These are phyloP conservation scores for Anthopleura xanthogrammica DNA, from an alignment of 92 coral and sea anemone genomes.

Conservation along the genomic window DNA sequence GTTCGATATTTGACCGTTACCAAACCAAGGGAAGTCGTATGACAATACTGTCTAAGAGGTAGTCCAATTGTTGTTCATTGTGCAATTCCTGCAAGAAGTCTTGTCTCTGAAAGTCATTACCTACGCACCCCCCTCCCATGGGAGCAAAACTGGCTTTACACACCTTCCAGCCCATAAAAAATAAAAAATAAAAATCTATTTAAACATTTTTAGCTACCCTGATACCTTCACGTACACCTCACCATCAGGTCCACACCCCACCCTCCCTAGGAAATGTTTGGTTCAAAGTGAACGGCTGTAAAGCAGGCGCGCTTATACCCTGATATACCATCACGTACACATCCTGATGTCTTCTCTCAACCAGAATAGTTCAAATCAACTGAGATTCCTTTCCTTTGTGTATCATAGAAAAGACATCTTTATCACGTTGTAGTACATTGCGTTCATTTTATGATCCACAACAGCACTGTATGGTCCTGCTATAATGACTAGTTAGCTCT, in stretches of 20 bases:
- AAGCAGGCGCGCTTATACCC: neutral
- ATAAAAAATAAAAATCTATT: too few relatives aligned
- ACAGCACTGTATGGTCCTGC: neutral
- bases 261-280: neutral
- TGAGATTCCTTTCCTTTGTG: neutral
- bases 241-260: neutral
- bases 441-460: neutral
- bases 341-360: neutral
- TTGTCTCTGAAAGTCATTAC: neutral
- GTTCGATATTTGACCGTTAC: neutral
- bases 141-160: too few relatives aligned
- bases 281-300: neutral
- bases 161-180: too few relatives aligned
- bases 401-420: neutral
- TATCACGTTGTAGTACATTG: neutral
- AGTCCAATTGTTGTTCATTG: neutral
- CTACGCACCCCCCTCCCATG: neutral
- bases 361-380: neutral
- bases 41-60: neutral
- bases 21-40: neutral
- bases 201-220: neutral
- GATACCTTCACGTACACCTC: neutral
- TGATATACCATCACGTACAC: neutral
- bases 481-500: neutral
- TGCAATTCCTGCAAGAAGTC: neutral